Conservation (phyloP, 1,140 invertebrate genomes). For the Neodiprion lecontei region DNA sequence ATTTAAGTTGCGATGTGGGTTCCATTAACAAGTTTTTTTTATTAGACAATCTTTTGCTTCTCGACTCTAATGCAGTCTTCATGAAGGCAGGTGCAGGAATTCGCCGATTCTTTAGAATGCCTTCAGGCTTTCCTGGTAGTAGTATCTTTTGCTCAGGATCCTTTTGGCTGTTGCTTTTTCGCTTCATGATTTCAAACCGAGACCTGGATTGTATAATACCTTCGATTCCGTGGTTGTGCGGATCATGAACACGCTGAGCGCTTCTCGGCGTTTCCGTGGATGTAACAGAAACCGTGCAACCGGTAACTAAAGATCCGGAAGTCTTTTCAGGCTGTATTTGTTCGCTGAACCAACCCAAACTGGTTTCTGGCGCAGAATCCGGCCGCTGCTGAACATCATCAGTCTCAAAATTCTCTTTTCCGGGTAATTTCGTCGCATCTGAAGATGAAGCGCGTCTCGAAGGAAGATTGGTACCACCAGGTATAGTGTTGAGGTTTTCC, state of each 20-base stretch:
- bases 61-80: constrained; percentile 65
- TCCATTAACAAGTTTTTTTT: constrained; percentile 33
- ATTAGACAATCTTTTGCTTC: constrained; percentile 56
- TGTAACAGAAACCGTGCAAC: no score
- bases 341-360: constrained; percentile 30
- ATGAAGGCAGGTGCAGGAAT: constrained; percentile 72
- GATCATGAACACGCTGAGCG: not conserved
- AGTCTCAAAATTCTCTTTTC: constrained; percentile 18
- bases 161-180: not conserved
- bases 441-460: constrained; percentile 44
- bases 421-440: constrained; percentile 33
- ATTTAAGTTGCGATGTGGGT: constrained; percentile 30
- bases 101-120: constrained; percentile 40
- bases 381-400: constrained; percentile 28
- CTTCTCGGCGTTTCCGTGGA: no score
- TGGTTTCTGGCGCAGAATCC: constrained; percentile 41
- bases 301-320: no score
- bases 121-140: not conserved
- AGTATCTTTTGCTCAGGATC: not conserved
- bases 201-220: not conserved
- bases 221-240: not conserved
- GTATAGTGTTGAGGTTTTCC: constrained; percentile 20
- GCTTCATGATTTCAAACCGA: not conserved
- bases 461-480: constrained; percentile 29
- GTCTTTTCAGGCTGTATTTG: constrained; percentile 4